Evolutionary conservation across 2,113 vertebrate species (phyloP), one percentile per base, ranked within the genome.

Genomic region (Elaphurus davidianus): DNA sequence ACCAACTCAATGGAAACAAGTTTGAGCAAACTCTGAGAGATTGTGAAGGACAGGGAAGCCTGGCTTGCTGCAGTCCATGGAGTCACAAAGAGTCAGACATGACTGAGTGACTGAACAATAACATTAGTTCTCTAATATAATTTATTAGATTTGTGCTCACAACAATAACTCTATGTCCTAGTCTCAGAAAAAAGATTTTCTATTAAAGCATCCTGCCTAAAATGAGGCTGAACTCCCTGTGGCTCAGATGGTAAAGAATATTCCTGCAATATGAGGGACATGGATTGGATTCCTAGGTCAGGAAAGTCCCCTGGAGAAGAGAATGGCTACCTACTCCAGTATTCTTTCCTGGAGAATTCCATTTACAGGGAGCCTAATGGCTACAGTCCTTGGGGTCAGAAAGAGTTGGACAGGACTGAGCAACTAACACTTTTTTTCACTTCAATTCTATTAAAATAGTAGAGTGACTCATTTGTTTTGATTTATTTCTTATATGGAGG

Each of bases 401-500:
- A 40, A 76, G 23, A 43, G 71, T 76, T 76, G 71, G 71, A 76
- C 21, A 76, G 21, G 36, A 76, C 71, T 76, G 23, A 76, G 71
- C 36, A 43, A 76, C 23, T 76, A 76, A 76, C 23, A 27, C 67
- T 40, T 76, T 76, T 57, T 27, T 76, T 27, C 23, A 76, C 6
- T 76, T 36, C 33, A 90, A 21, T 84, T 84, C 50, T 87, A 19
- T 87, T 93, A 52, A 90, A 94, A 92, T 50, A 59, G 3, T 45
- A 40, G 43, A 94, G 10, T 78, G 87, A 89, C 30, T 94, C 12
- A 74, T 47, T 89, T 55, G 27, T 50, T 96, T 87, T 83, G 23
- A 55, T 92, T 78, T 85, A 82, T 94, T 92, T 97, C 79, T 76
- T 95, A 91, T 23, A 27, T 4, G 86, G 55, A 92, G 14, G 64